Base-by-base conservation (phyloP, 2,888 invertebrate species). In the Nymphalis c-album region DNA sequence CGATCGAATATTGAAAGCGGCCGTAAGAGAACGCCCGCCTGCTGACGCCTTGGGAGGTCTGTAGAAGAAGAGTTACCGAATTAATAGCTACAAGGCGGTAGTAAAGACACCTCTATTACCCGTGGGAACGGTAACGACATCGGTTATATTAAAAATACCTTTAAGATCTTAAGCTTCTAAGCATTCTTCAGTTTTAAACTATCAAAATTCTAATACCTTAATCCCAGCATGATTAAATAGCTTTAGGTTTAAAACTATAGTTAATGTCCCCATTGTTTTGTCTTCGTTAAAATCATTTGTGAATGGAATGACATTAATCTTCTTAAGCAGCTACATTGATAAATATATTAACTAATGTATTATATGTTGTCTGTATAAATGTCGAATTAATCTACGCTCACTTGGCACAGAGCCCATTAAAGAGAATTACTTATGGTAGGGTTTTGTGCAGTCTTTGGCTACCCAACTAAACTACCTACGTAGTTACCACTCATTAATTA, bases 21-120 rank as follows among this genome's bases (percentile, higher is more conserved):
- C n/a, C n/a, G n/a, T n/a, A 74, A 70, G 72, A 77, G 81, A 78
- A 82, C 81, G 78, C 81, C 79, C 81, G 80, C 76, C 53, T 60
- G 53, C 69, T 74, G 75, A 68, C 88, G 69, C 76, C 88, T 81
- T 91, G 91, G 91, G 91, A 85, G 91, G 91, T 90, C 91, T 79
- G 61, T 61, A 72, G 75, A 76, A 76, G 74, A 79, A 72, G 71
- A 71, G 70, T 72, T 74, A 74, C 78, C 77, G 79, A 86, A 87
- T 87, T 87, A 89, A 89, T 87, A 85, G 83, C 80, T 83, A 84
- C 83, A 82, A 78, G 59, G 62, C 67, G 62, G 67, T 64, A 64
- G 67, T 70, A 62, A 63, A 48, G 67, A 58, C 74, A 74, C 67
- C 63, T 67, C 50, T 58, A 63, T 60, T 55, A 60, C 61, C 57